Evolutionary conservation across 2,888 invertebrate genomes (phyloP).

Genomic region (Petrolisthes cinctipes): DNA sequence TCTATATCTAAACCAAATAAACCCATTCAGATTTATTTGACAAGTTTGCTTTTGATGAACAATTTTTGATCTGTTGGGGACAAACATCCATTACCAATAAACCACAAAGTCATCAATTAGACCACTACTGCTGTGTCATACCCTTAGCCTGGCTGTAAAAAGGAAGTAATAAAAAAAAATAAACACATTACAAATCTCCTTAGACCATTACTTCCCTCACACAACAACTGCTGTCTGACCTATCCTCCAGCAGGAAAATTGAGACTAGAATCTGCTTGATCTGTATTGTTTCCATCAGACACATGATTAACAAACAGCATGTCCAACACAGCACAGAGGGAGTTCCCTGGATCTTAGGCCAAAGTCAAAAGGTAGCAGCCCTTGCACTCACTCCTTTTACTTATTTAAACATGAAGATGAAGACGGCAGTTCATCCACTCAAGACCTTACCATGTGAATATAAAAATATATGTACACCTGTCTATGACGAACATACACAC

Average conservation of each 20-base stretch:
- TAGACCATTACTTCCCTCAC: too few species aligned
- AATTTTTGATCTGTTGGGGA: too few species aligned
- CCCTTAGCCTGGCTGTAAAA: too few species aligned
- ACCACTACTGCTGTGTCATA: too few species aligned
- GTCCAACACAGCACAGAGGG: not conserved
- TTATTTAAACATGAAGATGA: constrained; percentile 37
- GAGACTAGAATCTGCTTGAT: not conserved
- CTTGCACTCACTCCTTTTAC: constrained; percentile 10
- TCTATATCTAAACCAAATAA: too few species aligned
- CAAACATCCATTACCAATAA: too few species aligned
- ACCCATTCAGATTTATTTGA: too few species aligned
- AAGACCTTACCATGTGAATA: constrained; percentile 50
- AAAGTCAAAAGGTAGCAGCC: constrained; percentile 1
- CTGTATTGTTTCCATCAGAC: constrained; percentile 6
- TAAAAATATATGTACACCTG: constrained; percentile 62
- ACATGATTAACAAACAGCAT: constrained; percentile 13
- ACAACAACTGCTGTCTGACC: not conserved
- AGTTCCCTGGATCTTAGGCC: constrained; percentile 23
- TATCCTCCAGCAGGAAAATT: not conserved
- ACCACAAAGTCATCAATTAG: too few species aligned
- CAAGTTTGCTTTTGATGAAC: too few species aligned
- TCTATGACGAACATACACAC: constrained; percentile 58
- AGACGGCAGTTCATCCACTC: constrained; percentile 46
- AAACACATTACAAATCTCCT: too few species aligned
- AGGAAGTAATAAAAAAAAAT: too few species aligned